Conservation (phyloP, 2,113 vertebrate species). For the Dendropsophus ebraccatus region DNA sequence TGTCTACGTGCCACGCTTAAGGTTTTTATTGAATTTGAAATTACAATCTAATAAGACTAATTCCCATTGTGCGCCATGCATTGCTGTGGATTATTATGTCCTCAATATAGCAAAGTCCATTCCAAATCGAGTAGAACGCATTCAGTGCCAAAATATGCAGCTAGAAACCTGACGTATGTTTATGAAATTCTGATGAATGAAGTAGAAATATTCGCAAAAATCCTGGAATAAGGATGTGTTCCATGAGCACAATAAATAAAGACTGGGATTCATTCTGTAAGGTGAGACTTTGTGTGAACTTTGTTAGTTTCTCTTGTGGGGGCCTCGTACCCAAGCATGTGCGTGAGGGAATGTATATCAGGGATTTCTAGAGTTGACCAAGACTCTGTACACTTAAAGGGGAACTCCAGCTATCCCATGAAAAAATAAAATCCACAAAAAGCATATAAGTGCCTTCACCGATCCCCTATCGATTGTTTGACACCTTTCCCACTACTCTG, state of each 20-base stretch:
- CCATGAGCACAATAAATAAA: neutral
- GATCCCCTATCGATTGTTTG: too few relatives aligned
- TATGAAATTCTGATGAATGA: neutral
- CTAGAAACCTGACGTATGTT: neutral
- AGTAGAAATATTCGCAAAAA: neutral
- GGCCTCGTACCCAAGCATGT: too few relatives aligned
- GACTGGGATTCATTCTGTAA: neutral
- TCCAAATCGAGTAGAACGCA: neutral
- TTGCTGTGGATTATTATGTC: neutral
- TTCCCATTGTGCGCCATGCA: constrained; percentile 17
- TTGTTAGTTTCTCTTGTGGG: too few relatives aligned
- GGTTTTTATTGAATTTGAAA: constrained; percentile 38
- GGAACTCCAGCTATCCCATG: too few relatives aligned
- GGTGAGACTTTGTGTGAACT: too few relatives aligned
- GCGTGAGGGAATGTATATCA: too few relatives aligned
- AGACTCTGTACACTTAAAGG: too few relatives aligned
- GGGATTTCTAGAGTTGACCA: too few relatives aligned
- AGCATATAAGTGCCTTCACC: too few relatives aligned
- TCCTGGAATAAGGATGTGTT: neutral
- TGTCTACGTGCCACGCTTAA: constrained; percentile 22
- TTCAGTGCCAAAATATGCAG: neutral
- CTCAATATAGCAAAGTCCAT: neutral
- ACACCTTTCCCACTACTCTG: too few relatives aligned
- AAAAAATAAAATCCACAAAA: too few relatives aligned
- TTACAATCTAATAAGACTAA: constrained; percentile 20